Evolutionary conservation across 2,888 invertebrate genomes (phyloP), one percentile per base, ranked within the genome.

Genomic region (Cybosia mesomella): DNA sequence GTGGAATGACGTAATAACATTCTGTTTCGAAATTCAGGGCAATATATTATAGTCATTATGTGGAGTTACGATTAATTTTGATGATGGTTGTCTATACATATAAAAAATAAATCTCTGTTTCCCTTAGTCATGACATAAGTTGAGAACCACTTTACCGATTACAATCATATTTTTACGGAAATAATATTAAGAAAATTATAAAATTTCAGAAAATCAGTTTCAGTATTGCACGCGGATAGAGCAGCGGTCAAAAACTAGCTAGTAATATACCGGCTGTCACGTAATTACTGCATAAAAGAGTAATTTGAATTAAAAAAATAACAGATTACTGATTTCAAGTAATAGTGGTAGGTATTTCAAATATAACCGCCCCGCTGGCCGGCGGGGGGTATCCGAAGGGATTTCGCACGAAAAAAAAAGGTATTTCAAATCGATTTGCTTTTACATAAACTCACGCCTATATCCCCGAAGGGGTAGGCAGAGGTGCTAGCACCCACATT

Each of bases 21-120:
- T 39, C n/a, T 7, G 39, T 66, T 69, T 66, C 55, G 36, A 24
- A 64, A 58, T 28, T 28, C 24, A 54, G 22, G 32, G 58, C 34
- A 10, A 57, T 74, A 67, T 68, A 63, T 69, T 68, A 62, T 66
- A 58, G 64, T 66, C 55, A 70, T 71, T 28, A 62, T 70, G 70
- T 43, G 22, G 58, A 67, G 62, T 67, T 58, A 61, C 21, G 18
- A 22, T 32, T 43, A 60, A 49, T 24, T 55, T 55, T 21, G 54
- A 55, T 15, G 21, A 55, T 55, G 22, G n/a, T 55, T 55, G 22
- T 22, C 49, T 49, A n/a, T 28, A 4, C n/a, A 5, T 13, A 55
- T 13, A 13, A 55, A 55, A 55, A 3, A 55, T 24, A 28, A 15
- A 18, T 49, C 49, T 18, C 49, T 49, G 49, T 49, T 49, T 7